Conservation (phyloP, 2,113 vertebrate genomes). For the Agapornis roseicollis region DNA sequence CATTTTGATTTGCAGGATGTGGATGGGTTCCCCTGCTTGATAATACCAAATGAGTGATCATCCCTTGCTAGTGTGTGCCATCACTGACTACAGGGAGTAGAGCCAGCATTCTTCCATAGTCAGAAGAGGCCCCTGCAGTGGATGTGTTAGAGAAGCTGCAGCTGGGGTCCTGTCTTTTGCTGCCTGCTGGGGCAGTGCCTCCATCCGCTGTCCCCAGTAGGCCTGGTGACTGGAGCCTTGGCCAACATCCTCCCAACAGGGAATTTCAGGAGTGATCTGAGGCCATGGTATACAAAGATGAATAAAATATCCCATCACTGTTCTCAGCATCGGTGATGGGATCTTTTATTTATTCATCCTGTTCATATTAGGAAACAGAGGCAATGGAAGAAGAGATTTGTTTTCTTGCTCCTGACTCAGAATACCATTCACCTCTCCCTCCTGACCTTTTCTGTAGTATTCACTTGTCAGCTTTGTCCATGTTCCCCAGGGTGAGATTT, state of each 20-base stretch:
- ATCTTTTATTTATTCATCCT: background rate
- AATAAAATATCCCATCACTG: background rate
- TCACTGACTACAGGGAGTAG: background rate
- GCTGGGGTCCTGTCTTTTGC: fast-evolving
- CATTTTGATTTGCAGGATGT: background rate
- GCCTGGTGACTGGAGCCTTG: background rate
- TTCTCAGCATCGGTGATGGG: background rate
- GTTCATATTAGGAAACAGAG: background rate
- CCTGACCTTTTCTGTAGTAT: background rate
- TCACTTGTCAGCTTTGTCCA: background rate
- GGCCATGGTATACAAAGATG: background rate
- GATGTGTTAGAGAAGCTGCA: background rate
- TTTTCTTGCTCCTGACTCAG: background rate
- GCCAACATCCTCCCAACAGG: background rate
- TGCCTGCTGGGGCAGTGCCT: background rate
- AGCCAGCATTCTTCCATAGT: background rate
- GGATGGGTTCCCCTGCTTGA: background rate
- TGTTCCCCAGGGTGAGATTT: background rate
- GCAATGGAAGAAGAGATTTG: background rate
- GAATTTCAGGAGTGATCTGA: background rate
- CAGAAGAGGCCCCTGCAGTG: background rate
- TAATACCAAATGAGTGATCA: background rate
- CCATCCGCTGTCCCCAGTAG: fast-evolving
- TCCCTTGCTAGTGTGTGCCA: background rate
- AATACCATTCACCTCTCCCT: background rate